Conservation (phyloP, 2,888 invertebrate species). For the Petrophora chlorosata region DNA sequence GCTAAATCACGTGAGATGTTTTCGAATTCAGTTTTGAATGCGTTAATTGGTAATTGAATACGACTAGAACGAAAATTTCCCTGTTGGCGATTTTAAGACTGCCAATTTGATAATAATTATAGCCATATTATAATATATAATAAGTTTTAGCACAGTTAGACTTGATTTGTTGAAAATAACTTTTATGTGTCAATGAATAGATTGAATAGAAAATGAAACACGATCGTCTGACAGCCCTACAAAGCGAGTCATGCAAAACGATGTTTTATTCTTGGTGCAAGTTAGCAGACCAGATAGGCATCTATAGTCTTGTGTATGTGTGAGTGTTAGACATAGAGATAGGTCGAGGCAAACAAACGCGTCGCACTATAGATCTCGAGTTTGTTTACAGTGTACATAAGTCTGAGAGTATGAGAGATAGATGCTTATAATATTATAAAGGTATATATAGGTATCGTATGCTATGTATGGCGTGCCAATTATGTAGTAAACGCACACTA, state of each 20-base stretch:
- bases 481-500: constrained; percentile 13
- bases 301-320: constrained; percentile 28
- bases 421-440: constrained; percentile 6
- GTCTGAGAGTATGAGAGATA: constrained; percentile 7
- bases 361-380: constrained; percentile 34
- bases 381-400: constrained; percentile 48
- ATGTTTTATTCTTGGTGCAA: constrained; percentile 19
- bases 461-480: constrained; percentile 23
- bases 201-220: background rate
- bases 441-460: background rate
- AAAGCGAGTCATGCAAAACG: constrained; percentile 19
- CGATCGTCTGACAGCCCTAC: constrained; percentile 13
- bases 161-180: too few species aligned
- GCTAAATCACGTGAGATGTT: constrained; percentile 24
- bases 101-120: background rate
- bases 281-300: constrained; percentile 30
- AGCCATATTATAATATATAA: too few species aligned
- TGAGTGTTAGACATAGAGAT: constrained; percentile 38
- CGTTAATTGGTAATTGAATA: background rate
- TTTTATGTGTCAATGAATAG: background rate
- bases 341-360: constrained; percentile 57
- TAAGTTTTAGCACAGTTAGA: too few species aligned
- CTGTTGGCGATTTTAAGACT: background rate
- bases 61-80: constrained; percentile 1
- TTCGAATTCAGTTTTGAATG: constrained; percentile 7